Conservation (phyloP, 2,113 vertebrate species). For the Sakesphorus luctuosus region DNA sequence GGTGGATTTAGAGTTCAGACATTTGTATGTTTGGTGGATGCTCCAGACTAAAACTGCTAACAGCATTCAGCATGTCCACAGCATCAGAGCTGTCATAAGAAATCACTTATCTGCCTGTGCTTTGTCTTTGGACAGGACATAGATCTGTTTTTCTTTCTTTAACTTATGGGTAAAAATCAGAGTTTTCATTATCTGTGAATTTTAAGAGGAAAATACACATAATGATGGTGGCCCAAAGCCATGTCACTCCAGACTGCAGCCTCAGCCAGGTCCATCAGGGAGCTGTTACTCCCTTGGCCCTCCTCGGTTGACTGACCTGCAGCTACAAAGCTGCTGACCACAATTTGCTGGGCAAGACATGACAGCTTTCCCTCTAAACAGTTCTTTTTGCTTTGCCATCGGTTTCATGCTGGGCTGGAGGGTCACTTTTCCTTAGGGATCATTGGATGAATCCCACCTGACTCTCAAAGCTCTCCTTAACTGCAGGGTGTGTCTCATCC, state of each 20-base stretch:
- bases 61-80: accelerated
- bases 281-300: accelerated
- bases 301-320: background rate
- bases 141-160: background rate
- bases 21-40: background rate
- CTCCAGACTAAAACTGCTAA: background rate
- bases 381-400: background rate
- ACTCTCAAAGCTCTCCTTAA: background rate
- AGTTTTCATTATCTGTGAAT: background rate
- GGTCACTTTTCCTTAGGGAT: background rate
- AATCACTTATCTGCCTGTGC: background rate
- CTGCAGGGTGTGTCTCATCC: background rate
- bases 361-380: background rate
- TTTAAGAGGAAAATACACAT: background rate
- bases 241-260: background rate
- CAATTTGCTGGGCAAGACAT: background rate
- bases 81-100: background rate
- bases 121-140: background rate
- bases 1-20: background rate
- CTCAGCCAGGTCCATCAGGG: background rate
- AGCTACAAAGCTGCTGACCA: background rate
- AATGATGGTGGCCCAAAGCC: background rate
- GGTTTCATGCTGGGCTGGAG: accelerated
- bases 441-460: background rate
- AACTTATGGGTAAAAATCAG: background rate